Evolutionary conservation across 2,797 vertebrate species (phyloP), one percentile per base, ranked within the genome.

Genomic region (Chaetodon trifasciatus): DNA sequence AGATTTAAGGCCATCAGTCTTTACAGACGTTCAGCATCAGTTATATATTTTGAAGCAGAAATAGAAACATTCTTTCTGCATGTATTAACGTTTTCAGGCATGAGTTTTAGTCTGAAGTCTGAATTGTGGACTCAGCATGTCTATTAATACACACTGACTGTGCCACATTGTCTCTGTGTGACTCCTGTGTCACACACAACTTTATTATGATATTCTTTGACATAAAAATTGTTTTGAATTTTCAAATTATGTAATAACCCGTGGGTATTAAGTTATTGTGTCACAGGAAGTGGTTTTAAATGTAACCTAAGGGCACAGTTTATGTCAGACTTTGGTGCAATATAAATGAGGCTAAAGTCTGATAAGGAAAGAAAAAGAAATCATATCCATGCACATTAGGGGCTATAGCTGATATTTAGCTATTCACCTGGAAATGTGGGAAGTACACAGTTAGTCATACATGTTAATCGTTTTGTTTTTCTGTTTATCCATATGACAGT

Each of bases 1-100:
- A 16, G 42, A 70, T 49, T 40, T 9, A 16, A 5, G 9, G 47
- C 3, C 28, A n/a, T 62, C 17, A 40, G 56, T 21, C 19, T 46
- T 68, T 28, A n/a, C 3, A 61, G 13, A 37, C 47, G 6, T 47
- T 44, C 46, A 56, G 11, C 37, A n/a, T 42, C 4, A 50, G 0
- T 37, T 46, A 28, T 21, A 5, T 23, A 50, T 56, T 46, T 12
- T 4, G 1, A 75, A 49, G 21, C 10, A n/a, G 5, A 64, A 74
- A 84, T 62, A 79, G 70, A 62, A 58, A 42, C 49, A 19, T 50
- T 74, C 56, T 75, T 83, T 88, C 68, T 74, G 76, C 57, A 63
- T 77, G 65, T 61, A 83, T 87, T 84, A 85, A 57, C 71, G 39
- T 49, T 78, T 44, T 46, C 17, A 65, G 24, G n/a, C 4, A 28